These are phyloP conservation scores for Chrysemys picta DNA, from an alignment of 2,113 vertebrate species.

Conservation along the genomic window DNA sequence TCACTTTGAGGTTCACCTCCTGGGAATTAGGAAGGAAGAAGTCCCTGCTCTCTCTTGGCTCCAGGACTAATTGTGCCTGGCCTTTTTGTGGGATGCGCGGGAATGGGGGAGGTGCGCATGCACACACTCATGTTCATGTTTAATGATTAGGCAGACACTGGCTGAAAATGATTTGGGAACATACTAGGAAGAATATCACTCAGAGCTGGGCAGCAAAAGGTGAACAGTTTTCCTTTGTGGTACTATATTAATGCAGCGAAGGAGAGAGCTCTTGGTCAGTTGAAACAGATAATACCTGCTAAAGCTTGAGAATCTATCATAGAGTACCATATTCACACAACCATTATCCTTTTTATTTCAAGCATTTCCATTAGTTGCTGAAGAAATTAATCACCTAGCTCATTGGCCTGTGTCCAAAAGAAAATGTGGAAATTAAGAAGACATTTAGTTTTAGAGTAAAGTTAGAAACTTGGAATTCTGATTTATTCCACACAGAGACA, in stretches of 20 bases:
- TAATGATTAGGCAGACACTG: background rate
- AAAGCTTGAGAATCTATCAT: background rate
- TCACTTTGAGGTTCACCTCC: background rate
- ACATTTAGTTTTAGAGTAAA: slow-evolving; percentile 73
- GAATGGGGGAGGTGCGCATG: background rate
- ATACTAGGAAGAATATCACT: background rate
- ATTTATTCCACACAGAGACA: slow-evolving; percentile 52
- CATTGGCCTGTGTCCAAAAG: slow-evolving; percentile 65
- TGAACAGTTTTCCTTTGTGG: slow-evolving; percentile 14
- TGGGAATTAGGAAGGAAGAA: background rate
- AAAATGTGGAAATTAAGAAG: slow-evolving; percentile 76
- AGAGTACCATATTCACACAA: slow-evolving; percentile 29
- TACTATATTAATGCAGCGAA: slow-evolving; percentile 21
- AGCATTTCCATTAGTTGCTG: slow-evolving; percentile 70
- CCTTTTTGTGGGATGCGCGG: background rate
- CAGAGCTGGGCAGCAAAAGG: background rate
- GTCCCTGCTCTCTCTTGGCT: background rate
- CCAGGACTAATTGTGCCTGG: background rate
- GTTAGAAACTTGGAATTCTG: slow-evolving; percentile 68
- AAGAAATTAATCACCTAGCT: slow-evolving; percentile 62
- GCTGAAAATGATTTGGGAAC: background rate
- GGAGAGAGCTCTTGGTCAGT: slow-evolving; percentile 18
- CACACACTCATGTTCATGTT: background rate
- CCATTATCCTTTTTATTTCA: slow-evolving; percentile 57
- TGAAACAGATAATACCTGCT: slow-evolving; percentile 3